phyloP scores from a whole-genome alignment of 1,140 invertebrate species.

The Xylocopa sonorina region DNA sequence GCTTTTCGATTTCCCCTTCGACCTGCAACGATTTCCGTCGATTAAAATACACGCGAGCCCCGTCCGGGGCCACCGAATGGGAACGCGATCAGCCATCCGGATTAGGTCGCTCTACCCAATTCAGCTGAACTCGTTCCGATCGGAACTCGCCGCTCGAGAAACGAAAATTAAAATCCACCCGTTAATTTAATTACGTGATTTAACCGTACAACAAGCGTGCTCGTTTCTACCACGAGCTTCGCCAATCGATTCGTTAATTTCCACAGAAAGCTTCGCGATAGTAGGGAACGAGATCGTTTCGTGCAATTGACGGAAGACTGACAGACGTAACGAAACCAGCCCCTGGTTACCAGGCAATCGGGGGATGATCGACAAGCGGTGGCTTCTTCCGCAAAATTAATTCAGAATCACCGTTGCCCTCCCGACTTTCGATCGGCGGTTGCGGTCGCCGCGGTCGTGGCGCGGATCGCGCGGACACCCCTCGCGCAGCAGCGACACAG shows the following conservation, averaged over 20 bases:
- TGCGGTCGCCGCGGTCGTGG: constrained; percentile 36
- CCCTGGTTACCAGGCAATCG: background rate
- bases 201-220: background rate
- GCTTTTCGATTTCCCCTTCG: constrained; percentile 16
- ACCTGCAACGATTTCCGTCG: constrained; percentile 16
- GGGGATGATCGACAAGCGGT: background rate
- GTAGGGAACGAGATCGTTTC: too few relatives aligned
- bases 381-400: constrained; percentile 39
- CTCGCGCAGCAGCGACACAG: constrained; percentile 8
- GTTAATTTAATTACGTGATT: background rate
- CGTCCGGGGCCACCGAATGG: background rate
- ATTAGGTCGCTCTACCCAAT: constrained; percentile 4
- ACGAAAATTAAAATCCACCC: constrained; percentile 11
- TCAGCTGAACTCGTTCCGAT: background rate
- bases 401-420: constrained; percentile 48
- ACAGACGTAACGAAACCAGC: too few relatives aligned
- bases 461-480: constrained; percentile 21
- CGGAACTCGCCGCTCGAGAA: background rate
- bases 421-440: constrained; percentile 51
- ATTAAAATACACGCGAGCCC: constrained; percentile 5
- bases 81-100: background rate
- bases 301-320: too few relatives aligned
- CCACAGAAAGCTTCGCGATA: too few relatives aligned
- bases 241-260: background rate
- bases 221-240: background rate